Evolutionary conservation across 2,888 invertebrate genomes (phyloP).

Genomic region (Argyresthia goedartella): DNA sequence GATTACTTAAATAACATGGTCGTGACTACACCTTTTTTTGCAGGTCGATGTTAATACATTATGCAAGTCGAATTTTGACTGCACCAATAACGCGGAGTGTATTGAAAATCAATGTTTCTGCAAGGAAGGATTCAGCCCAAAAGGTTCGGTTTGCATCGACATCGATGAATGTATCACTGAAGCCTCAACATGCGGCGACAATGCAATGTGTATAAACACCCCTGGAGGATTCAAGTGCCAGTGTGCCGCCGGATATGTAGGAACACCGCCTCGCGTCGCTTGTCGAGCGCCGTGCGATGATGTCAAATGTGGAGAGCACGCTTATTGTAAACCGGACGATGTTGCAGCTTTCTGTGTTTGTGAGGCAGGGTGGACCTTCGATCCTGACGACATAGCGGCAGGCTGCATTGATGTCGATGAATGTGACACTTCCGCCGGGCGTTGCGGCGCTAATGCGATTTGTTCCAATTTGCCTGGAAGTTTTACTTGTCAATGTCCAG

Average conservation of each 20-base stretch:
- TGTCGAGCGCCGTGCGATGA: conserved; percentile 95
- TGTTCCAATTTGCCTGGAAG: conserved; percentile 87
- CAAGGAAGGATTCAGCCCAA: conserved; percentile 86
- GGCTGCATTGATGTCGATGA: conserved; percentile 95
- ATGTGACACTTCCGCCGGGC: conserved; percentile 83
- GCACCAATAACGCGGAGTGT: conserved; percentile 93
- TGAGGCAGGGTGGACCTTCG: conserved; percentile 93
- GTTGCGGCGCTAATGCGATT: conserved; percentile 86
- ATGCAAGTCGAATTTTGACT: conserved; percentile 90
- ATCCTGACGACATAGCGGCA: conserved; percentile 88
- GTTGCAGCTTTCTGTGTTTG: conserved; percentile 93
- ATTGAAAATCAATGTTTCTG: conserved; percentile 91
- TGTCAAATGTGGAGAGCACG: conserved; percentile 89
- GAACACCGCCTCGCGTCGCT: conserved; percentile 81
- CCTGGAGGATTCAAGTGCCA: conserved; percentile 86
- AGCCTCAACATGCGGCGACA: conserved; percentile 76
- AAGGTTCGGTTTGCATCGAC: conserved; percentile 84
- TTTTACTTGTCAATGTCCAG: conserved; percentile 84
- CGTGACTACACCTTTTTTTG: conserved; percentile 18
- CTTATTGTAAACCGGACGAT: conserved; percentile 90
- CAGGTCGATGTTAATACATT: conserved; percentile 87
- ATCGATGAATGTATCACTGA: conserved; percentile 81
- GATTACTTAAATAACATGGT: not conserved
- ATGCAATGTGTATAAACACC: conserved; percentile 83
- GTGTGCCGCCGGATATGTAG: conserved; percentile 85